phyloP scores from a whole-genome alignment of 2,888 invertebrate genomes.

The Philopedon plagiatum region DNA sequence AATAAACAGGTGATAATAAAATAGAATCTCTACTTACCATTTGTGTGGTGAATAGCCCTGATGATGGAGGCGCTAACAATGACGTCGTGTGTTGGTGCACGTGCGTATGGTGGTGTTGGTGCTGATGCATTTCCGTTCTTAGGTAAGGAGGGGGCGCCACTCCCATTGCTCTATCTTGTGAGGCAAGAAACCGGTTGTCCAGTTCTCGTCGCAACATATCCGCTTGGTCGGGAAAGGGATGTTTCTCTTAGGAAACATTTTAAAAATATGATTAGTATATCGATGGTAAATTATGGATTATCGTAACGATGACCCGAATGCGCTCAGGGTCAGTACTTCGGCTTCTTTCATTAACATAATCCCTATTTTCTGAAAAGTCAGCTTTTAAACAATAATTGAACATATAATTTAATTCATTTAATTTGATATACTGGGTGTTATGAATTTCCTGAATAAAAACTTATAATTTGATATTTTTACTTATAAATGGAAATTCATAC shows the following conservation, averaged over 20 bases:
- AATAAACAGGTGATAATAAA: neutral
- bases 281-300: neutral
- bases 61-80: slow-evolving; percentile 74
- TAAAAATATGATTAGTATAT: slow-evolving; percentile 16
- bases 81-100: slow-evolving; percentile 89
- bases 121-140: slow-evolving; percentile 92
- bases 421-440: too few species aligned
- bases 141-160: slow-evolving; percentile 72
- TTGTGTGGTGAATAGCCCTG: slow-evolving; percentile 76
- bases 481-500: too few species aligned
- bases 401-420: too few species aligned
- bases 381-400: too few species aligned
- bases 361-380: too few species aligned
- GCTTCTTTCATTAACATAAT: too few species aligned
- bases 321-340: too few species aligned
- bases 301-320: too few species aligned
- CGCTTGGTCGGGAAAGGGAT: slow-evolving; percentile 75
- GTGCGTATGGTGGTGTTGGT: slow-evolving; percentile 93
- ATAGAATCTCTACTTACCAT: slow-evolving; percentile 71
- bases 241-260: slow-evolving; percentile 47
- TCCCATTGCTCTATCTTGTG: slow-evolving; percentile 79
- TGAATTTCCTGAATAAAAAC: too few species aligned
- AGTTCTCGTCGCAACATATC: slow-evolving; percentile 91
- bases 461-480: too few species aligned
- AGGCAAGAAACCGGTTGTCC: slow-evolving; percentile 91